Base-by-base conservation (phyloP, 2,797 vertebrate genomes). In the Xenentodon cancila region DNA sequence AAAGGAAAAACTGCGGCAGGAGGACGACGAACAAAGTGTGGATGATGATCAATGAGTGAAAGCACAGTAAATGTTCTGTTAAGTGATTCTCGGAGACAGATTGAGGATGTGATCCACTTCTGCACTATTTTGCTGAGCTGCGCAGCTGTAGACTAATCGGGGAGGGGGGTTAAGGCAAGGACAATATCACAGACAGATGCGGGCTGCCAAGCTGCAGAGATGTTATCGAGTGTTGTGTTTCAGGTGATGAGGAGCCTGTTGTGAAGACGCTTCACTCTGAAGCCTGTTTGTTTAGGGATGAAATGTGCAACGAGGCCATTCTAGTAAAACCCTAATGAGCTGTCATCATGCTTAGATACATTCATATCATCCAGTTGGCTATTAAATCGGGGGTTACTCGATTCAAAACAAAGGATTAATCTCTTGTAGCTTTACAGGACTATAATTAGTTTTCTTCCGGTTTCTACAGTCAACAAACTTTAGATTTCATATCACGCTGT, bases 61-160 rank as follows among this genome's bases (percentile, higher is more conserved):
- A 59, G 57, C 37, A 48, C 64, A 70, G 55, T 16, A 22, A 49
- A 43, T 49, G 7, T 47, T 66, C 7, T 18, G 15, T 58, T 63
- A 53, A 74, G 70, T 69, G 53, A 63, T 62, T 68, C 27, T 61
- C 7, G 40, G 55, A 30, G 73, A 69, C 78, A 68, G 57, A 65
- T 68, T 50, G 64, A 77, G 74, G 75, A 73, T 71, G 16, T 30
- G 64, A 43, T 79, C 58, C 53, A 73, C 46, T 72, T 78, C 37
- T 68, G 66, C 27, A 40, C 15, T 43, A 27, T 72, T 77, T 66
- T 79, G 78, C 73, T 84, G 79, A 87, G 84, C 60, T 73, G 61
- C 64, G 17, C 19, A 32, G 25, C 21, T 48, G 43, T 53, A 76
- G 64, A 76, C 59, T 59, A 71, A 67, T 58, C 50, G 45, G 50